These are phyloP conservation scores for Eurosta solidaginis DNA, from an alignment of 1,140 invertebrate species.

Conservation along the genomic window DNA sequence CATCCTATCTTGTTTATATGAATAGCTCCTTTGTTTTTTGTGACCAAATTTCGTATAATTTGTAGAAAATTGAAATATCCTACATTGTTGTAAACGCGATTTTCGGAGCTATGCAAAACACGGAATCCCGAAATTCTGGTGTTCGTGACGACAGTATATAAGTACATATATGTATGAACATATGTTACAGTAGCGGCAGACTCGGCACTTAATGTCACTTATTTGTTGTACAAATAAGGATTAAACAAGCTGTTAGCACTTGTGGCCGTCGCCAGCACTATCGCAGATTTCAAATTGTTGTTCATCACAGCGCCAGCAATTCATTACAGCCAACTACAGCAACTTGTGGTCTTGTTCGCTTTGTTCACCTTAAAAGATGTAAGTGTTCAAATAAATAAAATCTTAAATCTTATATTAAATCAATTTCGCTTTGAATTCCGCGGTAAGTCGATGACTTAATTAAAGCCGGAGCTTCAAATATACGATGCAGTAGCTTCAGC, in stretches of 20 bases:
- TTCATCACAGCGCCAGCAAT: background rate
- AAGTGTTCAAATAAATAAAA: background rate
- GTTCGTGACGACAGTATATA: no score
- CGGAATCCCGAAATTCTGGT: no score
- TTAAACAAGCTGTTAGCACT: conserved; percentile 24
- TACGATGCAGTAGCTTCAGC: no score
- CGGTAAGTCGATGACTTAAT: conserved; percentile 14
- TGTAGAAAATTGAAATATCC: no score
- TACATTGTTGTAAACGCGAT: no score
- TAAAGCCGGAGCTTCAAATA: no score
- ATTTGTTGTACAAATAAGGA: conserved; percentile 27
- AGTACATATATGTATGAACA: background rate
- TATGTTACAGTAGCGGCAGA: background rate
- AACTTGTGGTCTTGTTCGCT: background rate
- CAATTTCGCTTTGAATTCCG: background rate
- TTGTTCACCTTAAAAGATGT: background rate
- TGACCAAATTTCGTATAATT: no score
- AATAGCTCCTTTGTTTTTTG: no score
- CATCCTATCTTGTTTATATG: no score
- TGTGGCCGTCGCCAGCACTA: background rate
- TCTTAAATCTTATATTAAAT: conserved; percentile 1
- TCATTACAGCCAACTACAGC: background rate
- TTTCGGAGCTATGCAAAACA: no score
- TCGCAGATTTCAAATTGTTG: background rate
- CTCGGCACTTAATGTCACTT: background rate